Conservation (phyloP, 2,888 invertebrate genomes). For the Eutolmus rufibarbis region DNA sequence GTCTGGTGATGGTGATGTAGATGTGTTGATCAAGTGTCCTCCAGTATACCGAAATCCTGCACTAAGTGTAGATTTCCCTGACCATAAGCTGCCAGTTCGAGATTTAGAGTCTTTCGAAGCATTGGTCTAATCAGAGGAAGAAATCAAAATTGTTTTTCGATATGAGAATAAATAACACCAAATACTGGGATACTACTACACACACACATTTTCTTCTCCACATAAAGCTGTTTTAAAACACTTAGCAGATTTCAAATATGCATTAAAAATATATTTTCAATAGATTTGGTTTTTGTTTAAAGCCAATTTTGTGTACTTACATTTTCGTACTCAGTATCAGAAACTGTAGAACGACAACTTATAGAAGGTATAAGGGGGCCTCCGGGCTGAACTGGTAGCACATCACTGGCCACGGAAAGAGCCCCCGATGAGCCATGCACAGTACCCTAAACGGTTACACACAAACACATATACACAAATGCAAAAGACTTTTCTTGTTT, state of each 20-base stretch:
- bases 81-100: slow-evolving; percentile 89
- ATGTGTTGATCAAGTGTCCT: slow-evolving; percentile 83
- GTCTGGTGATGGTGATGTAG: slow-evolving; percentile 89
- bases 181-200: neutral
- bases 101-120: slow-evolving; percentile 73
- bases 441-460: slow-evolving; percentile 67
- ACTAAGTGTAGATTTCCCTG: slow-evolving; percentile 87
- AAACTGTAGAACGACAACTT: slow-evolving; percentile 86
- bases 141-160: neutral
- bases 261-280: neutral
- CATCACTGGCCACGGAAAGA: slow-evolving; percentile 62
- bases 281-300: neutral
- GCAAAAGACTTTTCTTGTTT: slow-evolving; percentile 19
- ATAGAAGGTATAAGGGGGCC: slow-evolving; percentile 69
- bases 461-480: slow-evolving; percentile 52
- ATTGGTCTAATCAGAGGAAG: slow-evolving; percentile 53
- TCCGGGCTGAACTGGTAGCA: slow-evolving; percentile 70
- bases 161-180: neutral
- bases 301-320: slow-evolving; percentile 68
- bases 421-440: slow-evolving; percentile 72
- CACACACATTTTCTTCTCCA: neutral
- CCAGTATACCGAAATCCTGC: slow-evolving; percentile 87
- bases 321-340: slow-evolving; percentile 91
- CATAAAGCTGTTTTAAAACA: slow-evolving; percentile 22
- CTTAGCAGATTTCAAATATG: slow-evolving; percentile 1